A percentile compares a stretch with the other conserved stretches of the same genome.
Conservation (phyloP, 2,888 invertebrate genomes). For the Meiosimyza platycephala region DNA sequence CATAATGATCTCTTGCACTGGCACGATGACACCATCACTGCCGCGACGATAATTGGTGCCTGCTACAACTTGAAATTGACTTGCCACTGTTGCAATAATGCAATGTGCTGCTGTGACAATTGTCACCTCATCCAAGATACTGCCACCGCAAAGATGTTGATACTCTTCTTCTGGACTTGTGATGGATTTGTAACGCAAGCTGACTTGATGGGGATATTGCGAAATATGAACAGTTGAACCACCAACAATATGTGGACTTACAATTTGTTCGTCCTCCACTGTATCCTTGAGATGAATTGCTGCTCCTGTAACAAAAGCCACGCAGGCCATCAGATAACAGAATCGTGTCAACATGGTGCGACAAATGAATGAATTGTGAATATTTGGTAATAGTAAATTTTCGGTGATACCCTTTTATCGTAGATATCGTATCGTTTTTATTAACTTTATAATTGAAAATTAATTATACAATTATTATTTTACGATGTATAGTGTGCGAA, state of each 20-base stretch:
- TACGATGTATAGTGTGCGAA: too few relatives aligned
- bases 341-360: too few relatives aligned
- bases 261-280: too few relatives aligned
- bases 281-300: too few relatives aligned
- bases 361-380: too few relatives aligned
- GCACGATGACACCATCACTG: constrained; percentile 68
- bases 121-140: constrained; percentile 60
- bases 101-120: constrained; percentile 68
- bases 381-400: too few relatives aligned
- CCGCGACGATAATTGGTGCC: constrained; percentile 68
- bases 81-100: constrained; percentile 50
- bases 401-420: too few relatives aligned
- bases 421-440: too few relatives aligned
- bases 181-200: constrained; percentile 53
- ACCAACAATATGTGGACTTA: constrained; percentile 56
- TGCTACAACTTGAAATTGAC: constrained; percentile 66
- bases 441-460: too few relatives aligned
- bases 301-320: too few relatives aligned
- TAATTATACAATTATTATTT: too few relatives aligned
- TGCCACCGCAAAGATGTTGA: constrained; percentile 68
- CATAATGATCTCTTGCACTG: constrained; percentile 67
- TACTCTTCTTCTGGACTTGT: constrained; percentile 10
- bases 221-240: constrained; percentile 51
- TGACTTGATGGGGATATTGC: constrained; percentile 56
- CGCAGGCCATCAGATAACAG: too few relatives aligned